A percentile compares a stretch with the other conserved stretches of the same genome.
Evolutionary conservation across 2,797 vertebrate genomes (phyloP).

Genomic region (Thunnus albacares): DNA sequence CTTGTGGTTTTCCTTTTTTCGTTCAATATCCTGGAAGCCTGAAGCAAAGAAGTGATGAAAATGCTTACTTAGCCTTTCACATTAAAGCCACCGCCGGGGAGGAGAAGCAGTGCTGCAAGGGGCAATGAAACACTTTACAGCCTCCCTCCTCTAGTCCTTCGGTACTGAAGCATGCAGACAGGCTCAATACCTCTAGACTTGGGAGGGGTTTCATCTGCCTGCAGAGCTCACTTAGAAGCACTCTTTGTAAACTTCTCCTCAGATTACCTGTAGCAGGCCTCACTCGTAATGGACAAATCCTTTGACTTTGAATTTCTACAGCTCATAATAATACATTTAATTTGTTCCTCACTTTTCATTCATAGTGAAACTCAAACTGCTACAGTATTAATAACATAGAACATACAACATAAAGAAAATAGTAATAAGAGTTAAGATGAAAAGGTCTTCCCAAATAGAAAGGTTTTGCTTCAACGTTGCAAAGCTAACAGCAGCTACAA

Average conservation of each 20-base stretch:
- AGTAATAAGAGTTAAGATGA: no score
- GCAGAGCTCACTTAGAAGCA: slow-evolving; percentile 29
- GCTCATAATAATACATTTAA: no score
- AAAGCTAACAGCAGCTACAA: slow-evolving; percentile 23
- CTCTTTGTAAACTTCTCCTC: slow-evolving; percentile 44
- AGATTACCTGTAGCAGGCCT: slow-evolving; percentile 19
- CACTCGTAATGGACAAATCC: neutral
- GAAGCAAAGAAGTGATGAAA: slow-evolving; percentile 57
- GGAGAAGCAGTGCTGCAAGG: slow-evolving; percentile 59
- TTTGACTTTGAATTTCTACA: neutral
- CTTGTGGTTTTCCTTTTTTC: slow-evolving; percentile 24
- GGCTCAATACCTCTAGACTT: slow-evolving; percentile 46
- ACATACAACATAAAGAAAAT: no score
- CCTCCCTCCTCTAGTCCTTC: slow-evolving; percentile 37
- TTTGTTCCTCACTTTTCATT: no score
- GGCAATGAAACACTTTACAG: slow-evolving; percentile 64
- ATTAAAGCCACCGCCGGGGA: slow-evolving; percentile 56
- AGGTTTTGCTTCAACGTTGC: neutral
- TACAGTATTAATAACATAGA: no score
- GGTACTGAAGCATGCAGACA: slow-evolving; percentile 49
- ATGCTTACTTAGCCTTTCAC: slow-evolving; percentile 72
- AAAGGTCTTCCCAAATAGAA: no score
- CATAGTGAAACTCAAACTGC: no score
- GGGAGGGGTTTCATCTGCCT: slow-evolving; percentile 43
- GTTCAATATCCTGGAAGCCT: slow-evolving; percentile 23